Percentiles rank a stretch among this genome's conserved stretches.
phyloP scores from a whole-genome alignment of 2,797 vertebrate species.

The Pelodytes ibericus region DNA sequence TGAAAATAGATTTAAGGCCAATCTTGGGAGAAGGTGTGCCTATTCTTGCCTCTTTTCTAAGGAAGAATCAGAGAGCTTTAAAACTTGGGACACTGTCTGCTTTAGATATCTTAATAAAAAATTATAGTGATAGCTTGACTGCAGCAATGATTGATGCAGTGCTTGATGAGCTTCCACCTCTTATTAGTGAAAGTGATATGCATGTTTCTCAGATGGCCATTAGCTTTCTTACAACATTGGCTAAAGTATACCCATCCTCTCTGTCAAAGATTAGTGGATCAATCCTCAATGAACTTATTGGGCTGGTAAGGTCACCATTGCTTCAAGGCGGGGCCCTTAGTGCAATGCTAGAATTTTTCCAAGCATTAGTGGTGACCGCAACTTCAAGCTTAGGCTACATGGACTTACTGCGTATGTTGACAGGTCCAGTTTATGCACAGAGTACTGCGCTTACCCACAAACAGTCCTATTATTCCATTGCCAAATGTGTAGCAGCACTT shows the following conservation, averaged over 20 bases:
- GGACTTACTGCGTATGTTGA: constrained; percentile 96
- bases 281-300: constrained; percentile 94
- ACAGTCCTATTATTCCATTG: constrained; percentile 98
- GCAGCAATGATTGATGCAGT: constrained; percentile 97
- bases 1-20: constrained; percentile 93
- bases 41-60: constrained; percentile 96
- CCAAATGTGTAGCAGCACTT: constrained; percentile 96
- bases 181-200: constrained; percentile 98
- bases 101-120: constrained; percentile 94
- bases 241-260: constrained; percentile 94
- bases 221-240: constrained; percentile 95
- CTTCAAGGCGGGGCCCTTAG: constrained; percentile 95
- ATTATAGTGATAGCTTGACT: constrained; percentile 89
- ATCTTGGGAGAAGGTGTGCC: constrained; percentile 93
- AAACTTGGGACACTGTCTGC: constrained; percentile 94
- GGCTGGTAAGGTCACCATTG: constrained; percentile 91
- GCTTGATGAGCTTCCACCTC: constrained; percentile 92
- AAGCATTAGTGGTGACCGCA: constrained; percentile 92
- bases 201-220: constrained; percentile 98
- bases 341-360: constrained; percentile 97
- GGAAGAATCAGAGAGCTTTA: constrained; percentile 95
- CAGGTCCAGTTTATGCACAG: constrained; percentile 95
- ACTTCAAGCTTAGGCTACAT: constrained; percentile 93
- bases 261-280: constrained; percentile 93
- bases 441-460: constrained; percentile 93